Conservation (phyloP, 2,113 vertebrate species). For the Antennarius striatus region DNA sequence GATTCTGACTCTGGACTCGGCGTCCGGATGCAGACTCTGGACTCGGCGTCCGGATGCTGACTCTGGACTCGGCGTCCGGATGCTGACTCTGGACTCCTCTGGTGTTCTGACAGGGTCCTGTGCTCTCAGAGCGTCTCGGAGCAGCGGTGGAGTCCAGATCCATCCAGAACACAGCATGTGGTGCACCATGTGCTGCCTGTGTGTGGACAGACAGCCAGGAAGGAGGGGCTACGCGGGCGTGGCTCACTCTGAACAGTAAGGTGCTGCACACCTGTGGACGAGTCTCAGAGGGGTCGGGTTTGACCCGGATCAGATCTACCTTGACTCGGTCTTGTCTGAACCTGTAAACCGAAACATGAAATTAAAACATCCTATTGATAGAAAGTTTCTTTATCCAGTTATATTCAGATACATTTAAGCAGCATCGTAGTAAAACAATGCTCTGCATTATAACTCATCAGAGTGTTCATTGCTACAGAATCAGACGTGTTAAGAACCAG, state of each 20-base stretch:
- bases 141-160: constrained; percentile 72
- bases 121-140: constrained; percentile 69
- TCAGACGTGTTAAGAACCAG: too few species aligned
- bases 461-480: too few species aligned
- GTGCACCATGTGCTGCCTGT: constrained; percentile 75
- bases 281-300: neutral
- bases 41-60: neutral
- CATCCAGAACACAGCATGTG: constrained; percentile 76
- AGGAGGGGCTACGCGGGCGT: constrained; percentile 21
- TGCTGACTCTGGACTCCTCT: neutral
- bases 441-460: too few species aligned
- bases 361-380: too few species aligned
- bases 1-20: neutral
- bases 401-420: too few species aligned
- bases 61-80: too few species aligned
- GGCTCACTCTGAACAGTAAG: constrained; percentile 8
- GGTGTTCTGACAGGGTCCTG: constrained; percentile 68
- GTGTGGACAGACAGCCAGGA: neutral
- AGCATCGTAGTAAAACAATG: too few species aligned
- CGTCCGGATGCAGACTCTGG: too few species aligned
- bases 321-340: too few species aligned
- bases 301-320: too few species aligned
- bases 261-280: constrained; percentile 3
- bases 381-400: too few species aligned
- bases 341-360: too few species aligned